A percentile compares a stretch with the other conserved stretches of the same genome.
Conservation (phyloP, 92 coral and sea anemone genomes). For the Zoanthus sociatus region DNA sequence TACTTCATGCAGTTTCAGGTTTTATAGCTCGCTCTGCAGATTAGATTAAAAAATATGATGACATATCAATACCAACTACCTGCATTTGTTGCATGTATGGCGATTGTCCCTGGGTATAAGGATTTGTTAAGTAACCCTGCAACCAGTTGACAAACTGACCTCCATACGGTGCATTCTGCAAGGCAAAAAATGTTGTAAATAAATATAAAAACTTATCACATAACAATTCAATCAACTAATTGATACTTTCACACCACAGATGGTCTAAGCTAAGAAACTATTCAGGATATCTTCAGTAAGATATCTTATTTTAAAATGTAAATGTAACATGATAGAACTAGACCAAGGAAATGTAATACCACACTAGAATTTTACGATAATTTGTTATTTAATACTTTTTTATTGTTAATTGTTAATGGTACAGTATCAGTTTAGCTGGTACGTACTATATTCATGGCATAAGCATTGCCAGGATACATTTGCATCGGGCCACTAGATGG, state of each 20-base stretch:
- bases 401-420: not conserved
- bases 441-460: slow-evolving; percentile 38
- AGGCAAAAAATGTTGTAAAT: not conserved
- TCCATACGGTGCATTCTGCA: slow-evolving; percentile 35
- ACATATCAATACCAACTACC: not conserved
- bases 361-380: too few relatives aligned
- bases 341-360: too few relatives aligned
- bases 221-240: not conserved
- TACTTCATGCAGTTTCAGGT: too few relatives aligned
- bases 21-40: too few relatives aligned
- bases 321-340: too few relatives aligned
- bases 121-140: slow-evolving; percentile 47
- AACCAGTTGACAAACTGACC: slow-evolving; percentile 47
- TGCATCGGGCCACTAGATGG: slow-evolving; percentile 35
- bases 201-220: not conserved
- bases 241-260: too few relatives aligned
- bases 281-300: too few relatives aligned
- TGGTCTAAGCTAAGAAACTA: too few relatives aligned
- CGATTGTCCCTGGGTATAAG: slow-evolving; percentile 33
- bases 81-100: slow-evolving; percentile 48
- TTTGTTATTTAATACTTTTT: not conserved
- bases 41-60: too few relatives aligned
- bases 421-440: not conserved
- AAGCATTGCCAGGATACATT: slow-evolving; percentile 45
- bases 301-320: too few relatives aligned